Conservation (phyloP, 2,113 vertebrate genomes). For the Calidris pygmaea region DNA sequence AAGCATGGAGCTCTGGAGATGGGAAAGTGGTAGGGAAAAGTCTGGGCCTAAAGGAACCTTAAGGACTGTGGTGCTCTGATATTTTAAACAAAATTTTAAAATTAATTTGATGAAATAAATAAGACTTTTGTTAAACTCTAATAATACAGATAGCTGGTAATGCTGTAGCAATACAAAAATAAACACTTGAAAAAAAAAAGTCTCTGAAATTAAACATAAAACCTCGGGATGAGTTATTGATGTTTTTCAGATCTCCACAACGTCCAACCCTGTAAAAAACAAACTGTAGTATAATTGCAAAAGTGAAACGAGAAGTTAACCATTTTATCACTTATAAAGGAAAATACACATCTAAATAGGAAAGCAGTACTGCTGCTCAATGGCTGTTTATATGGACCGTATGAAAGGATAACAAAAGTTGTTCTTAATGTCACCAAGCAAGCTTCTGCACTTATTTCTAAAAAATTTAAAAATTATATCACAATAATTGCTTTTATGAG, state of each 20-base stretch:
- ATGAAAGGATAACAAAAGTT: neutral
- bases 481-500: too few species aligned
- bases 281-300: neutral
- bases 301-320: neutral
- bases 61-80: constrained; percentile 4
- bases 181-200: neutral
- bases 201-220: neutral
- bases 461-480: neutral
- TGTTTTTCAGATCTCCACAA: neutral
- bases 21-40: neutral
- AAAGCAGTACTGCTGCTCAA: neutral
- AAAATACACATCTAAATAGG: neutral
- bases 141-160: neutral
- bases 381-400: neutral
- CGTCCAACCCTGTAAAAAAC: neutral
- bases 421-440: neutral
- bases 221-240: neutral
- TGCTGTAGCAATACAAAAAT: neutral
- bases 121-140: neutral
- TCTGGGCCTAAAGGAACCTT: neutral
- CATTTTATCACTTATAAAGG: neutral
- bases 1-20: neutral
- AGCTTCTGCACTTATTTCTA: neutral
- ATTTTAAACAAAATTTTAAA: neutral
- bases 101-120: neutral